Conservation (phyloP, 2,113 vertebrate genomes). For the Megaptera novaeangliae region DNA sequence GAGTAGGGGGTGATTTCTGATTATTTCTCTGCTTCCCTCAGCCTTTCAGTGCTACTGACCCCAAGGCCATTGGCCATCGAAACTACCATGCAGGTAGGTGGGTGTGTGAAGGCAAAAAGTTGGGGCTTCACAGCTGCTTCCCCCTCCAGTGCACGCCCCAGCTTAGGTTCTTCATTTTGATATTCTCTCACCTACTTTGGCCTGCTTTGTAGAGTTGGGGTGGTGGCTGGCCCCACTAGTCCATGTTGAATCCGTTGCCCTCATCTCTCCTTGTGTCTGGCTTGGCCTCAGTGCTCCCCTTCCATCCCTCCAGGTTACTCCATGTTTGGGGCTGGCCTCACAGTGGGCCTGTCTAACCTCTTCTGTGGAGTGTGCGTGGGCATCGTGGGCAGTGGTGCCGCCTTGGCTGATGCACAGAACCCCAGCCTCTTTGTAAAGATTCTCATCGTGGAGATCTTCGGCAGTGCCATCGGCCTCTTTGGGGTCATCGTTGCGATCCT, state of each 20-base stretch:
- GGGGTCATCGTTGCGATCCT: constrained; percentile 98
- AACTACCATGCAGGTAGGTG: constrained; percentile 96
- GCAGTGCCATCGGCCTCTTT: constrained; percentile 97
- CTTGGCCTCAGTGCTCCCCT: background rate
- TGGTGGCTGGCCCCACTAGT: background rate
- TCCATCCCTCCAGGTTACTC: constrained; percentile 87
- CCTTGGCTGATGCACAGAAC: constrained; percentile 97
- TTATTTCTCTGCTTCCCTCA: constrained; percentile 65
- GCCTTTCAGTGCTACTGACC: constrained; percentile 90
- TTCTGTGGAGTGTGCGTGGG: constrained; percentile 99
- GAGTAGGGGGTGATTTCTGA: background rate
- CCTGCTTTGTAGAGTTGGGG: background rate
- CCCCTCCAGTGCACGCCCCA: background rate
- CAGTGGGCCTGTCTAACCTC: constrained; percentile 97
- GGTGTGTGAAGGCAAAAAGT: background rate
- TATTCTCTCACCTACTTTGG: background rate
- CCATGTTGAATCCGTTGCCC: background rate
- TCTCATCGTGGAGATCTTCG: constrained; percentile 99
- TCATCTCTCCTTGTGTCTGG: background rate
- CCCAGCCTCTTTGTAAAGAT: constrained; percentile 98
- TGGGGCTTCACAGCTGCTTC: background rate
- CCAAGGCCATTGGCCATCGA: constrained; percentile 89
- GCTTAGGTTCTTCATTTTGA: background rate
- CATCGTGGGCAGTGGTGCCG: constrained; percentile 97
- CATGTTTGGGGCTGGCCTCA: constrained; percentile 98